These are phyloP conservation scores for Leptopilina myrica DNA, from an alignment of 2,888 invertebrate species.

Conservation along the genomic window DNA sequence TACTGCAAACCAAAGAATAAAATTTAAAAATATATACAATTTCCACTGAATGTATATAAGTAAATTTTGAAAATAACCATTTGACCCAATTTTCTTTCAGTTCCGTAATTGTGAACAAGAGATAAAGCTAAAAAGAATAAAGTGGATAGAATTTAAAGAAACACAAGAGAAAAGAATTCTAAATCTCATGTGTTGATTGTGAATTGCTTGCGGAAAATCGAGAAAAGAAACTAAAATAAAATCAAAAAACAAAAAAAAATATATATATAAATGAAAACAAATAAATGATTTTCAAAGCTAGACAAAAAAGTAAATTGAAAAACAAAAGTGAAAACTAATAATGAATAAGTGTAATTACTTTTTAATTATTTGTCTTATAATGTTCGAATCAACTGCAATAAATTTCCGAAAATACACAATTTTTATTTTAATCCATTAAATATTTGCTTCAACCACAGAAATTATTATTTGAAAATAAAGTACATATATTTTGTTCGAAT, in stretches of 20 bases:
- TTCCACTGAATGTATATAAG: background rate
- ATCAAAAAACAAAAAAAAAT: background rate
- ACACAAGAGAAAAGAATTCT: background rate
- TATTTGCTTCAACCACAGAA: too few relatives aligned
- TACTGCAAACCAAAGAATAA: background rate
- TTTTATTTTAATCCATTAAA: too few relatives aligned
- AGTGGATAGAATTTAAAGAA: background rate
- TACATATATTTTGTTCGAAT: too few relatives aligned
- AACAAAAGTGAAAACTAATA: background rate
- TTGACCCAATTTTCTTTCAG: background rate
- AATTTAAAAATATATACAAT: background rate
- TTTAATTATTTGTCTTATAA: too few relatives aligned
- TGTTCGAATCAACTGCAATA: too few relatives aligned
- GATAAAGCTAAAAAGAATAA: background rate
- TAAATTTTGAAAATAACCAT: background rate
- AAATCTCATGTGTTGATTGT: slow-evolving; percentile 15
- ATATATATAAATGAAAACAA: slow-evolving; percentile 5
- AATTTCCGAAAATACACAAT: too few relatives aligned
- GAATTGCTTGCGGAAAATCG: background rate
- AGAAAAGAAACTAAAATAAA: background rate
- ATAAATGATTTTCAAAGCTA: background rate
- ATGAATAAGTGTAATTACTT: background rate
- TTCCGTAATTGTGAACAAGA: background rate
- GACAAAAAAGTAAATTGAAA: background rate
- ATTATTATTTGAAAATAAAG: too few relatives aligned